These are phyloP conservation scores for Menidia menidia DNA, from an alignment of 2,797 vertebrate genomes.

Conservation along the genomic window DNA sequence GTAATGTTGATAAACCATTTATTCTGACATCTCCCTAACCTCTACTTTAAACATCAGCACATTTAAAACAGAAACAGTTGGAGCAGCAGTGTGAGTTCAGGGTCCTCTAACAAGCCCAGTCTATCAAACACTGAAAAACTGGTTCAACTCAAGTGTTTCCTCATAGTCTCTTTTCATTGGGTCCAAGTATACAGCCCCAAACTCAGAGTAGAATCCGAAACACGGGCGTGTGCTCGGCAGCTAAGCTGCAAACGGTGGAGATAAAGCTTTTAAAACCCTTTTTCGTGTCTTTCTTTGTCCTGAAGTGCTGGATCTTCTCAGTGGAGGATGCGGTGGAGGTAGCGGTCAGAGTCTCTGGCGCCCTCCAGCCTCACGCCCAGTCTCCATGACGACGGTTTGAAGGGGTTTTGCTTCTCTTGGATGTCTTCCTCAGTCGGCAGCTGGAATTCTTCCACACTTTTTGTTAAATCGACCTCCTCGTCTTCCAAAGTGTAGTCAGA, in stretches of 20 bases:
- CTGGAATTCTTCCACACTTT: conserved; percentile 12
- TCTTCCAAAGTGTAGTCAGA: conserved; percentile 24
- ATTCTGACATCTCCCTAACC: too few relatives aligned
- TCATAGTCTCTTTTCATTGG: neutral
- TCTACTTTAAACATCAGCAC: too few relatives aligned
- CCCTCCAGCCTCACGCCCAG: conserved; percentile 45
- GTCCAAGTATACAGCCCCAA: too few relatives aligned
- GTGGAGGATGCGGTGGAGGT: conserved; percentile 78
- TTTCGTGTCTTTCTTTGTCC: neutral
- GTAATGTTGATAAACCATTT: too few relatives aligned
- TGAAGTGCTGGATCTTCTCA: conserved; percentile 17
- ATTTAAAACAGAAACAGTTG: too few relatives aligned
- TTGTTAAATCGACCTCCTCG: neutral
- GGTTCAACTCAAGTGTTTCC: neutral
- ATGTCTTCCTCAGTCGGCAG: conserved; percentile 18
- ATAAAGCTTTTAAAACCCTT: neutral
- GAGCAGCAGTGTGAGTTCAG: too few relatives aligned
- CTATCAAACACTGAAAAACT: neutral
- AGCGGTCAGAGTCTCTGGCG: conserved; percentile 71
- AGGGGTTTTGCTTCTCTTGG: conserved; percentile 36
- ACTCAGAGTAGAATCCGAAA: neutral
- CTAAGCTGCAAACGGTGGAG: neutral
- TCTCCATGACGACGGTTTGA: conserved; percentile 55
- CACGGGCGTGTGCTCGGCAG: neutral
- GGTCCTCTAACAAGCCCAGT: neutral